A percentile compares a stretch with the other conserved stretches of the same genome.
Conservation (phyloP, 2,113 vertebrate genomes). For the Pontoporia blainvillei region DNA sequence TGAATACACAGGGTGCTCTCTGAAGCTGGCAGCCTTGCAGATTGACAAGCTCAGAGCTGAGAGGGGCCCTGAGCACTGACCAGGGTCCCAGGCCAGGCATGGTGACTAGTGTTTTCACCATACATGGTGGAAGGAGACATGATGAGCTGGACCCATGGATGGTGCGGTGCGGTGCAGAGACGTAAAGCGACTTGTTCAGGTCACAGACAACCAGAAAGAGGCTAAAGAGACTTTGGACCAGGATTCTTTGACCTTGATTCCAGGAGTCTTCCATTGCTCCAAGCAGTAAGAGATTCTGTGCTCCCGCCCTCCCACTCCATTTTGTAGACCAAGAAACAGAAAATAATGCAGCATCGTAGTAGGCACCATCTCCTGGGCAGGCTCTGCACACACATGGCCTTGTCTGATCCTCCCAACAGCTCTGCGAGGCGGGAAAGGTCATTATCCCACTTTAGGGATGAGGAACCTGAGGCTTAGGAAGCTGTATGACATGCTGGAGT, state of each 20-base stretch:
- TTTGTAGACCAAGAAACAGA: neutral
- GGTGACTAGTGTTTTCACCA: neutral
- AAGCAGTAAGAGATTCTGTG: rapidly evolving
- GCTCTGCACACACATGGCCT: neutral
- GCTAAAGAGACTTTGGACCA: neutral
- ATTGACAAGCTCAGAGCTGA: neutral
- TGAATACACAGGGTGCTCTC: neutral
- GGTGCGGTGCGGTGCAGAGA: rapidly evolving
- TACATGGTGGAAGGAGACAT: neutral
- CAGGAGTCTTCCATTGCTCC: neutral
- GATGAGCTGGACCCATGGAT: rapidly evolving
- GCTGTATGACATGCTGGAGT: rapidly evolving
- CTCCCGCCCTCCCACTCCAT: too few species aligned
- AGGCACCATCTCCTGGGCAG: too few species aligned
- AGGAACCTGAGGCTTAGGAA: neutral
- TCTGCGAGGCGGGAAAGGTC: neutral
- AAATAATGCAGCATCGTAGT: rapidly evolving
- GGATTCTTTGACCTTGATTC: neutral
- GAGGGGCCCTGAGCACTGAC: neutral
- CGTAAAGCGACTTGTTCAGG: neutral
- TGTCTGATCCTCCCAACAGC: neutral
- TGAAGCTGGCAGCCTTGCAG: neutral
- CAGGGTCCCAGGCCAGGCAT: neutral
- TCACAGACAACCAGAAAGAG: neutral
- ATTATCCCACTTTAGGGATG: neutral